Base-by-base conservation (phyloP, 2,113 vertebrate genomes). In the Chaetodon auriga region DNA sequence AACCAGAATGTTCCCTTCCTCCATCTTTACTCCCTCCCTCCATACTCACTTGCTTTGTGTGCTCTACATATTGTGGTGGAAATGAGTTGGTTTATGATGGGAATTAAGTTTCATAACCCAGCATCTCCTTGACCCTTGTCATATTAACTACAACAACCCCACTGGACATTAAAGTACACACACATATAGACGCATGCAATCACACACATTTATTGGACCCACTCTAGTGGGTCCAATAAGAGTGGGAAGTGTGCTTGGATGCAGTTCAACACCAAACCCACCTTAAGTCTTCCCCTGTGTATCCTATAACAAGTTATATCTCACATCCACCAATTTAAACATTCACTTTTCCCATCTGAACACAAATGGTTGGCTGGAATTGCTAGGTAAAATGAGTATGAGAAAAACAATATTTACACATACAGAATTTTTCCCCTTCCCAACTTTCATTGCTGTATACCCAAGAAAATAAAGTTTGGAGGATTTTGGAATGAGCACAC, bases 31-130 rank as follows among this genome's bases (percentile, higher is more conserved):
- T 51, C 18, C 43, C 6, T 21, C n/a, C n/a, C 18, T 13, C 10
- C 36, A 55, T 62, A 21, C 11, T 63, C 25, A 0, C 63, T 62
- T 83, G 46, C 65, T 68, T 30, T 77, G 68, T 63, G 64, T 45
- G 49, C 86, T 82, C 65, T 64, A 30, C 81, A 74, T 62, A 72
- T 75, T 81, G 73, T 43, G 51, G 74, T 92, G 88, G 77, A 92
- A 92, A 92, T 88, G 89, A 86, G 61, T 77, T 54, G 36, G 35
- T 92, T 92, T 88, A 92, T 45, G 86, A 86, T 86, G 62, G 85
- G 86, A 76, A 58, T 93, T 90, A 89, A 79, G 78, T 91, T 92
- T 93, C 89, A 94, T 90, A 89, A 90, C 81, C 84, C 83, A 80
- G 63, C 75, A 89, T 85, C 73, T 85, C 75, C 65, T 53, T 89